Conservation (phyloP, 2,888 invertebrate genomes). For the Synanthedon andrenaeformis region DNA sequence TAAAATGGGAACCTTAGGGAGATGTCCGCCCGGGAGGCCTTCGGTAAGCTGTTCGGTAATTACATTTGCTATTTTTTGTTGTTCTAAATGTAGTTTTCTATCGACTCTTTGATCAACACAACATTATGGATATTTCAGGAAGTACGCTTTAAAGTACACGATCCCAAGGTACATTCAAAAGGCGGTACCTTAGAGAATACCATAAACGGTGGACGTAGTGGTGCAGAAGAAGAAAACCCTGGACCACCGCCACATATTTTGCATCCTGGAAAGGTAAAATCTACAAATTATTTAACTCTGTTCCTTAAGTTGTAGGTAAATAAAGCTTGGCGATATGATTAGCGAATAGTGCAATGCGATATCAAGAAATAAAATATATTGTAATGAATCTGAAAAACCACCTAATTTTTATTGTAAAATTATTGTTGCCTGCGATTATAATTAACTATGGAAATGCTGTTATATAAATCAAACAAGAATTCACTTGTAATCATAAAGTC, state of each 20-base stretch:
- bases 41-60: slow-evolving; percentile 56
- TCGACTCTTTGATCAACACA: not conserved
- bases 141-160: slow-evolving; percentile 95
- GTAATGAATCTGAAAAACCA: too few species aligned
- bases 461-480: too few species aligned
- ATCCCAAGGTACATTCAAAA: slow-evolving; percentile 93
- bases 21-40: slow-evolving; percentile 64
- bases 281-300: not conserved
- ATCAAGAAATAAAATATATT: too few species aligned
- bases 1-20: slow-evolving; percentile 82
- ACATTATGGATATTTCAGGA: slow-evolving; percentile 71
- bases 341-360: too few species aligned
- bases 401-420: too few species aligned
- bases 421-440: too few species aligned
- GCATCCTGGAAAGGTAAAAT: slow-evolving; percentile 83
- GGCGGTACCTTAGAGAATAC: slow-evolving; percentile 93
- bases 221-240: slow-evolving; percentile 74
- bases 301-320: too few species aligned
- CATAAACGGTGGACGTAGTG: slow-evolving; percentile 83
- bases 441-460: too few species aligned
- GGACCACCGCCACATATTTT: slow-evolving; percentile 80
- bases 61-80: slow-evolving; percentile 9
- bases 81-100: not conserved
- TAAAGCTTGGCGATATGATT: not conserved
- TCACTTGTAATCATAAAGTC: too few species aligned